phyloP scores from a whole-genome alignment of 2,113 vertebrate genomes.

The Vidua chalybeata region DNA sequence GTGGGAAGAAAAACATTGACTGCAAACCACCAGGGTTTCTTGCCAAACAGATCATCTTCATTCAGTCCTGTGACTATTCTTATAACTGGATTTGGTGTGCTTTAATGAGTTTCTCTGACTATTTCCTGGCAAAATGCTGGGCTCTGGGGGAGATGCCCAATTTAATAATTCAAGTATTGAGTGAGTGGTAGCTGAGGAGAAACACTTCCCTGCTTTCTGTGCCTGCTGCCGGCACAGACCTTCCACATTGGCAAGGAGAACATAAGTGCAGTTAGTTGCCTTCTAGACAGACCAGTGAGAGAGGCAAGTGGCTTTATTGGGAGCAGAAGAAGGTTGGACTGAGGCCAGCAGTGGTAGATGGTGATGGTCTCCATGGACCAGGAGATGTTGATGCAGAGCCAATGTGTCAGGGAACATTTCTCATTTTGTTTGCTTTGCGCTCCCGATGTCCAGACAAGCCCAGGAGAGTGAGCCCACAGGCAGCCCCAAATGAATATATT shows the following conservation, averaged over 20 bases:
- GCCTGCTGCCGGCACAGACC: accelerated
- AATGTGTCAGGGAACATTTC: background rate
- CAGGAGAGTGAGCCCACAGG: background rate
- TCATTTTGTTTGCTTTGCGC: background rate
- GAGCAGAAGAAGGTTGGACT: background rate
- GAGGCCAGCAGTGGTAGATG: background rate
- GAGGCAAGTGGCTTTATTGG: background rate
- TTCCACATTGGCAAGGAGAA: background rate
- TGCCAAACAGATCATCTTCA: background rate
- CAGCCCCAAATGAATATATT: background rate
- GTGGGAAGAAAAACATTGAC: background rate
- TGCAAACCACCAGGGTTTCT: background rate
- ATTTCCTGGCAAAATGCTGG: background rate
- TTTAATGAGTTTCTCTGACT: background rate
- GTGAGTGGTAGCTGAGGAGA: background rate
- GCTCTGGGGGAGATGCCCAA: background rate
- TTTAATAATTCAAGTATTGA: background rate
- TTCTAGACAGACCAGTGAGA: background rate
- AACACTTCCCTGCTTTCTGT: background rate
- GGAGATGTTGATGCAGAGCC: background rate
- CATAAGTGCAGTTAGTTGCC: background rate
- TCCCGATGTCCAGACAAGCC: background rate
- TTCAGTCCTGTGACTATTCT: background rate
- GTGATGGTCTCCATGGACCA: background rate
- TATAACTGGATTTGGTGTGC: background rate